These are phyloP conservation scores for Microplitis deprimator DNA, from an alignment of 2,888 invertebrate genomes.

Conservation along the genomic window DNA sequence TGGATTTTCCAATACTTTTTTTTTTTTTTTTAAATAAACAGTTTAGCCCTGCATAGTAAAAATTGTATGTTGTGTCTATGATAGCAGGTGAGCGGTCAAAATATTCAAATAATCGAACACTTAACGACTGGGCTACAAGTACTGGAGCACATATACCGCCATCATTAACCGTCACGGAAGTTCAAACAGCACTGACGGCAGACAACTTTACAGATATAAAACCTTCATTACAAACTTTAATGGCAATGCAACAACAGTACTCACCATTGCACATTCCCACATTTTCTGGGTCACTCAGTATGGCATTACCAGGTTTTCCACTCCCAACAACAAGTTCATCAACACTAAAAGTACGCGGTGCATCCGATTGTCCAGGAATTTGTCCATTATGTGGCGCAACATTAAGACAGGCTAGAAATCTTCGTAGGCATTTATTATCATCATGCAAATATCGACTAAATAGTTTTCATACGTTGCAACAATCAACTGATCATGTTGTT, in stretches of 20 bases:
- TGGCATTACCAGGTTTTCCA: constrained; percentile 50
- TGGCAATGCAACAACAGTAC: constrained; percentile 66
- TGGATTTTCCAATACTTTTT: neutral
- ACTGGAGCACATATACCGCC: constrained; percentile 42
- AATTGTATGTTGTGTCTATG: constrained; percentile 69
- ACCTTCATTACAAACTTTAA: constrained; percentile 63
- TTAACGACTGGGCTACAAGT: constrained; percentile 47
- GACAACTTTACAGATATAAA: constrained; percentile 62
- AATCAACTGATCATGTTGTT: constrained; percentile 58
- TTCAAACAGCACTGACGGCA: constrained; percentile 47
- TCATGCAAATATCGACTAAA: constrained; percentile 70
- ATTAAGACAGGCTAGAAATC: constrained; percentile 75
- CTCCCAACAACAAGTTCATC: constrained; percentile 17
- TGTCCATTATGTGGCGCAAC: constrained; percentile 77
- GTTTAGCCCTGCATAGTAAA: constrained; percentile 69
- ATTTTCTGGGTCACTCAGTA: constrained; percentile 63
- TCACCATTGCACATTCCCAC: constrained; percentile 68
- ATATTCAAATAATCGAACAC: constrained; percentile 60
- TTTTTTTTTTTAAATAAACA: constrained; percentile 50
- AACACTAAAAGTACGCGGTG: constrained; percentile 72
- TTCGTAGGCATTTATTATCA: constrained; percentile 74
- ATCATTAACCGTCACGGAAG: constrained; percentile 46
- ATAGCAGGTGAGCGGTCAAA: constrained; percentile 63
- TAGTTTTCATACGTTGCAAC: constrained; percentile 57
- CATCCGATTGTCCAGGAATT: constrained; percentile 77